Evolutionary conservation across 2,888 invertebrate species (phyloP).

Genomic region (Vandiemenella viatica): DNA sequence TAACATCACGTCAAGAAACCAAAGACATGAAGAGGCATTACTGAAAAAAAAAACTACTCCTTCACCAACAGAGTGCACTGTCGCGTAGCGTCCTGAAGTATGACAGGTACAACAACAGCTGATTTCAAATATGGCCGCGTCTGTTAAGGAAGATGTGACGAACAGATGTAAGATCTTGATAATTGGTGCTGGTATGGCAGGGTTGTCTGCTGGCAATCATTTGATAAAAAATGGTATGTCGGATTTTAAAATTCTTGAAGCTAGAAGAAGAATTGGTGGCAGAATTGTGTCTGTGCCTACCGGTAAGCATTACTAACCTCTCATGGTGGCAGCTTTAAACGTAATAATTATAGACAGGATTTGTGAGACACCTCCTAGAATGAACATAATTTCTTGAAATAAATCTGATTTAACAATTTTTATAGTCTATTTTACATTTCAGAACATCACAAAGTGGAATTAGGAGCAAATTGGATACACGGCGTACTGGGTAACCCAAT

Average conservation of each 20-base stretch:
- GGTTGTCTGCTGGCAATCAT: constrained; percentile 70
- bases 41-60: too few species aligned
- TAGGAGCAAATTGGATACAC: constrained; percentile 89
- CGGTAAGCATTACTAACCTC: constrained; percentile 27
- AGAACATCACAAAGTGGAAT: constrained; percentile 45
- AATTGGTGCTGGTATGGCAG: constrained; percentile 75
- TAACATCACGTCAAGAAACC: too few species aligned
- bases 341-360: not conserved
- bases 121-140: not conserved
- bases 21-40: too few species aligned
- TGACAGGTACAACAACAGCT: too few species aligned
- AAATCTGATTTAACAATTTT: too few species aligned
- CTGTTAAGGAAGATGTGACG: not conserved
- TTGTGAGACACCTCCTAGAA: not conserved
- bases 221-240: constrained; percentile 62
- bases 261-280: constrained; percentile 65
- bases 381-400: not conserved
- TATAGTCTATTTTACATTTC: constrained; percentile 9
- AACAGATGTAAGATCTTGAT: constrained; percentile 54
- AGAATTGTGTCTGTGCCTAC: constrained; percentile 62
- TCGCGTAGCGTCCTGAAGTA: too few species aligned
- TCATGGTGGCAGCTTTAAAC: too few species aligned
- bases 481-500: constrained; percentile 81
- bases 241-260: constrained; percentile 68
- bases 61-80: too few species aligned